A percentile compares a stretch with the other conserved stretches of the same genome.
These are phyloP conservation scores for Clistopyga incitator DNA, from an alignment of 2,888 invertebrate species.

Conservation along the genomic window DNA sequence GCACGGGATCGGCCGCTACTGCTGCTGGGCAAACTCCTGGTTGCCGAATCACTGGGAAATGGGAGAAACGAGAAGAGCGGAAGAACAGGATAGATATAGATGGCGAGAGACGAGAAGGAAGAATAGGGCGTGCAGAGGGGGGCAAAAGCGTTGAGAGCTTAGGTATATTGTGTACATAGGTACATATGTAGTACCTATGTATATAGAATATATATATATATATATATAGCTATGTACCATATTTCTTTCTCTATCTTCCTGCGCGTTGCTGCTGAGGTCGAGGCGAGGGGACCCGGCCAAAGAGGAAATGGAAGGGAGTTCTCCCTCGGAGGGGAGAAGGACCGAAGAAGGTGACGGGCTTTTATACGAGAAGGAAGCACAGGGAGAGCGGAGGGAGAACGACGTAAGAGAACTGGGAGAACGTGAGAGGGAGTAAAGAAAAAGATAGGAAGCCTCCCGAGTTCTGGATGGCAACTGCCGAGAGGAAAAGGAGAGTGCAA, in stretches of 20 bases:
- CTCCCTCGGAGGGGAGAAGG: conserved; percentile 56
- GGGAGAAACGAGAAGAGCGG: conserved; percentile 27
- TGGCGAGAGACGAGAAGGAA: conserved; percentile 64
- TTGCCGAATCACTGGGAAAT: conserved; percentile 35
- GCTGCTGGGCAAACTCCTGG: conserved; percentile 23
- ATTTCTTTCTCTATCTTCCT: conserved; percentile 51
- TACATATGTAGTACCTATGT: conserved; percentile 29
- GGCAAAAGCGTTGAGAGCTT: conserved; percentile 65
- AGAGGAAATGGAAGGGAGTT: conserved; percentile 62
- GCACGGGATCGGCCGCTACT: conserved; percentile 38
- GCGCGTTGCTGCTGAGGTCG: conserved; percentile 20
- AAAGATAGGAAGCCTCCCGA: conserved; percentile 61
- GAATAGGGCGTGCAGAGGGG: conserved; percentile 50
- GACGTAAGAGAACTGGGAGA: conserved; percentile 39
- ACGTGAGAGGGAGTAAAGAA: conserved; percentile 59
- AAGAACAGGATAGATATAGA: conserved; percentile 38
- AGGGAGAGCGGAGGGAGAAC: conserved; percentile 54
- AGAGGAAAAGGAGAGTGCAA: conserved; percentile 49
- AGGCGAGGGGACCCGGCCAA: conserved; percentile 42
- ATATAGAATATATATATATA: conserved; percentile 4
- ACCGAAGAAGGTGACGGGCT: conserved; percentile 63
- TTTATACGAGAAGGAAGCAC: conserved; percentile 61
- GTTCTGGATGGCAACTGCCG: conserved; percentile 36
- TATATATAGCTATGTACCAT: conserved; percentile 25
- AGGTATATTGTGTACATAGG: conserved; percentile 46